Evolutionary conservation across 1,140 invertebrate genomes (phyloP).

Genomic region (roundworm (Caenorhabditis elegans)): DNA sequence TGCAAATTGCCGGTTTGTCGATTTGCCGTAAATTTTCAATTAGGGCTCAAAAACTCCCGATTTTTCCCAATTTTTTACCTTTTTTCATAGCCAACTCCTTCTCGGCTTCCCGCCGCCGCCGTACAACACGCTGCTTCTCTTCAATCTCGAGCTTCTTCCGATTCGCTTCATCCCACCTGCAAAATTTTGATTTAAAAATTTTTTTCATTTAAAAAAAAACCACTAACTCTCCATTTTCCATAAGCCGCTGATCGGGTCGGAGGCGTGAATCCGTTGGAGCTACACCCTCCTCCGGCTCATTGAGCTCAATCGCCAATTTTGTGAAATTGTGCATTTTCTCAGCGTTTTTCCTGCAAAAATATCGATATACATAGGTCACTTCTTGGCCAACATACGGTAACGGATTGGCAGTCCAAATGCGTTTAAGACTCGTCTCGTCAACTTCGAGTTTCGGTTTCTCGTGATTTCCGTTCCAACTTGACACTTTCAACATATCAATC

Average conservation of each 20-base stretch:
- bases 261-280: slow-evolving; percentile 92
- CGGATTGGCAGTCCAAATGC: slow-evolving; percentile 82
- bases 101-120: slow-evolving; percentile 58
- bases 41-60: too few species aligned
- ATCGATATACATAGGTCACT: background rate
- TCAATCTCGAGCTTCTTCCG: slow-evolving; percentile 82
- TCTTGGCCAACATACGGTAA: slow-evolving; percentile 73
- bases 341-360: slow-evolving; percentile 69
- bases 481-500: slow-evolving; percentile 89
- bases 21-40: too few species aligned
- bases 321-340: slow-evolving; percentile 92
- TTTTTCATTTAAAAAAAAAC: background rate
- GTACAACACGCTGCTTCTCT: slow-evolving; percentile 79
- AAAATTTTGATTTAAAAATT: background rate
- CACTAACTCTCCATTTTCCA: slow-evolving; percentile 80
- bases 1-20: too few species aligned
- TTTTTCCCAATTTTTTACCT: slow-evolving; percentile 42
- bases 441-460: slow-evolving; percentile 87
- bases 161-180: slow-evolving; percentile 92
- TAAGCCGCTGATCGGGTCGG: slow-evolving; percentile 91
- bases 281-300: slow-evolving; percentile 86
- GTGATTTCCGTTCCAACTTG: slow-evolving; percentile 68
- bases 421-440: slow-evolving; percentile 74
- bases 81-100: slow-evolving; percentile 57
- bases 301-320: slow-evolving; percentile 88